These are phyloP conservation scores for Torymus aiolomorphi DNA, from an alignment of 2,888 invertebrate species.

Conservation along the genomic window DNA sequence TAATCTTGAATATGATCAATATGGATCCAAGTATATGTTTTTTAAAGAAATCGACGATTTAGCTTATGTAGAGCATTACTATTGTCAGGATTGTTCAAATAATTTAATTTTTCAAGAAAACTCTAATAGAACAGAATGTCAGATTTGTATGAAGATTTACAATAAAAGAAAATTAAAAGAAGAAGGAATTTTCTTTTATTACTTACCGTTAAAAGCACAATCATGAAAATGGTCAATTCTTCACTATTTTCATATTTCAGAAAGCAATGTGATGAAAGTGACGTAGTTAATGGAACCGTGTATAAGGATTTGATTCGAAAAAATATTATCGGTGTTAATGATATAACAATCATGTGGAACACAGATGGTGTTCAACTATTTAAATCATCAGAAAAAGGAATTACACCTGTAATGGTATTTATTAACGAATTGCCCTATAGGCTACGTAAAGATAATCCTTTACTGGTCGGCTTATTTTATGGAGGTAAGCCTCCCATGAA, in stretches of 20 bases:
- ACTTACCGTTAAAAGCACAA: constrained; percentile 15
- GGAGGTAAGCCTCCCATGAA: not conserved
- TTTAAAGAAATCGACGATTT: not conserved
- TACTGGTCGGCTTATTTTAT: constrained; percentile 26
- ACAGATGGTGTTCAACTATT: too few species aligned
- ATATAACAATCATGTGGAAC: constrained; percentile 25
- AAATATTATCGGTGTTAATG: not conserved
- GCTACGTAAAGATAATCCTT: constrained; percentile 12
- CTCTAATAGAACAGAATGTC: not conserved
- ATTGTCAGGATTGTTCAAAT: not conserved
- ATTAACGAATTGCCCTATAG: constrained; percentile 32
- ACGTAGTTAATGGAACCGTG: constrained; percentile 20
- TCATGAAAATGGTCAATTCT: constrained; percentile 2
- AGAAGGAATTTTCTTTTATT: constrained; percentile 1
- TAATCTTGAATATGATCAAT: not conserved
- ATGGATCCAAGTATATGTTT: constrained; percentile 5
- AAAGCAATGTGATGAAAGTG: not conserved
- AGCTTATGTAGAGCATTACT: not conserved
- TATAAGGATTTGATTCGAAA: not conserved
- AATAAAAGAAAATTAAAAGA: not conserved
- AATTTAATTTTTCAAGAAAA: not conserved
- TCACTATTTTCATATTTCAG: not conserved
- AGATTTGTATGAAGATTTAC: not conserved
- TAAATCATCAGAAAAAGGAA: constrained; percentile 1
- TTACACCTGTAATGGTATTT: constrained; percentile 23